phyloP scores from a whole-genome alignment of 2,888 invertebrate species.

The Eulithis testata region DNA sequence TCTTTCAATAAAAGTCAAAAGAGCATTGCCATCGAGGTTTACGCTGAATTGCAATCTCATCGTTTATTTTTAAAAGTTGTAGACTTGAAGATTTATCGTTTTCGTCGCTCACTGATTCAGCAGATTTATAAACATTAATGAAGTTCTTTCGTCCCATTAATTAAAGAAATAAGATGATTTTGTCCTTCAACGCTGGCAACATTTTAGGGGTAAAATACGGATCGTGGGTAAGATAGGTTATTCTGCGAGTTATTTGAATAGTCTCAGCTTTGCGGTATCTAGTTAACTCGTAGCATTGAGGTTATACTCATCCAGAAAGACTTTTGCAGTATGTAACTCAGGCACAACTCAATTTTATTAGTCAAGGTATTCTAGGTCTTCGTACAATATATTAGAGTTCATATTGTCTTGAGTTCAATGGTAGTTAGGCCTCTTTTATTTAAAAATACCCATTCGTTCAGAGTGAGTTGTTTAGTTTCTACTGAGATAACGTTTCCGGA shows the following conservation, averaged over 20 bases:
- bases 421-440: constrained; percentile 43
- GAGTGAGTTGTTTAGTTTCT: constrained; percentile 77
- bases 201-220: constrained; percentile 41
- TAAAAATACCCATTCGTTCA: constrained; percentile 50
- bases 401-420: constrained; percentile 36
- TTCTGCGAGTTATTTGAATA: constrained; percentile 64
- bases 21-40: constrained; percentile 39
- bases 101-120: constrained; percentile 75
- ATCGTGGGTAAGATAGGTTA: constrained; percentile 34
- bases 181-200: constrained; percentile 48
- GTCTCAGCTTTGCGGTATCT: constrained; percentile 74
- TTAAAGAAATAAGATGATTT: constrained; percentile 69
- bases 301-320: constrained; percentile 66
- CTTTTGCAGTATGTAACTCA: constrained; percentile 42
- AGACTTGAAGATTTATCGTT: constrained; percentile 74
- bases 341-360: constrained; percentile 31
- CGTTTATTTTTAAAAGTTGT: constrained; percentile 74
- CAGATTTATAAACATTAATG: constrained; percentile 73
- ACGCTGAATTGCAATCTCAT: constrained; percentile 36
- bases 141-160: constrained; percentile 76
- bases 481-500: constrained; percentile 74
- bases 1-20: constrained; percentile 20
- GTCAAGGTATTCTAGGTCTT: constrained; percentile 44
- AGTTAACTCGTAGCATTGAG: constrained; percentile 67
- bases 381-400: constrained; percentile 37